A percentile compares a stretch with the other conserved stretches of the same genome.
phyloP scores from a whole-genome alignment of 2,888 invertebrate genomes.

The Diarsia rubi region DNA sequence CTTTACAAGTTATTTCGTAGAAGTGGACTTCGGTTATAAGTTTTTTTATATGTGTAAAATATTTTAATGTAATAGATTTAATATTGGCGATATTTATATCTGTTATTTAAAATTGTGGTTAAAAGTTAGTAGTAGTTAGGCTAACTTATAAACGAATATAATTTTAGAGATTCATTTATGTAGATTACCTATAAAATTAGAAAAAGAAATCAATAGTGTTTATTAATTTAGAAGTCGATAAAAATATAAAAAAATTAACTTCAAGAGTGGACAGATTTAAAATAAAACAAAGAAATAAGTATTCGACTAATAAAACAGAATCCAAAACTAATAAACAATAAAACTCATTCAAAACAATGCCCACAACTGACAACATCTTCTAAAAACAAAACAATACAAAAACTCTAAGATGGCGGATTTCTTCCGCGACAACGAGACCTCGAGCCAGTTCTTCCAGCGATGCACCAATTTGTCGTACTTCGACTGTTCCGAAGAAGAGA shows the following conservation, averaged over 20 bases:
- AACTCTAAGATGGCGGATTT: conserved; percentile 69
- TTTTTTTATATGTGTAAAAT: background rate
- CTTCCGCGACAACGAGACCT: conserved; percentile 79
- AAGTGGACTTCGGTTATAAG: conserved; percentile 3
- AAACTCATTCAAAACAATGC: background rate
- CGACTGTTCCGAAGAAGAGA: conserved; percentile 92
- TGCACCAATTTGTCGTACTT: conserved; percentile 86
- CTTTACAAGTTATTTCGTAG: conserved; percentile 41
- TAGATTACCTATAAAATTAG: background rate
- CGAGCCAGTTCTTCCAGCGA: conserved; percentile 77
- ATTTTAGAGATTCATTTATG: background rate
- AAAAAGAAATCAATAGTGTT: background rate
- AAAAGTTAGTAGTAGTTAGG: background rate
- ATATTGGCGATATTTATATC: background rate
- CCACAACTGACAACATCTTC: background rate
- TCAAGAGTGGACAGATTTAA: background rate
- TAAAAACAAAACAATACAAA: background rate
- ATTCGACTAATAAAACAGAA: background rate
- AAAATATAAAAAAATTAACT: background rate
- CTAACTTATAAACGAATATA: background rate
- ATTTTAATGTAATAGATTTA: background rate
- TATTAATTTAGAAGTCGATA: background rate
- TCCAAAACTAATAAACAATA: background rate
- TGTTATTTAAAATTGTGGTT: background rate
- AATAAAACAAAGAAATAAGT: background rate